Base-by-base conservation (phyloP, 1,140 invertebrate species). In the Lepidotrigona ventralis region DNA sequence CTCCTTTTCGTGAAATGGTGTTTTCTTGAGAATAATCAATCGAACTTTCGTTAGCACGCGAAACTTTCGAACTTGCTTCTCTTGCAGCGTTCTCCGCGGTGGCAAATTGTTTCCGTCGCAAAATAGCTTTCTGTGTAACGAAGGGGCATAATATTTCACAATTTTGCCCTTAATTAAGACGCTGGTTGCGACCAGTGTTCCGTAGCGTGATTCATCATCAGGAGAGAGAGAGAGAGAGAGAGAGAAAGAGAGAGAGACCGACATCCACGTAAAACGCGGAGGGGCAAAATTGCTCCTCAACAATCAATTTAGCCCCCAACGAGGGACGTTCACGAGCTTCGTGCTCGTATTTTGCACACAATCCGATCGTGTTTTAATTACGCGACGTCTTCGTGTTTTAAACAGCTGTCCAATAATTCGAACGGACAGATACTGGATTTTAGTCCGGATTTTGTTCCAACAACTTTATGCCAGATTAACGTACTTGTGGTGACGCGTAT, bases 101-200 rank as follows among this genome's bases (percentile, higher is more conserved):
- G 58, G 53, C 23, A 56, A 84, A 75, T 64, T 71, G 56, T 66
- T 75, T 8, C 39, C 39, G 9, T 46, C 39, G 39, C 39, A 8
- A 46, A 46, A 46, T 46, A 8, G 39, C 39, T 46, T 46, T 46
- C 39, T 8, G 39, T 46, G 39, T 46, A 46, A 46, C 39, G 39
- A 46, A 46, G 39, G 8, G 23, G 15, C 33, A 39, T 58, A 54
- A 54, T n/a, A n/a, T 77, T 17, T 75, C 68, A 78, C 58, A 85
- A 83, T 85, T 83, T 74, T 19, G 21, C 66, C 70, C 58, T 71
- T 76, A 84, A 84, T 84, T 74, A 85, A 83, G 46, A 19, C n/a
- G 29, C 71, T 39, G 39, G 29, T 78, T 54, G 29, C 39, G 39
- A 46, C 46, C 39, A 56, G 26, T 21, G 26, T 46, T 17, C 17